Evolutionary conservation across 1,140 invertebrate species (phyloP).

Genomic region (Drosophila sulfurigaster): DNA sequence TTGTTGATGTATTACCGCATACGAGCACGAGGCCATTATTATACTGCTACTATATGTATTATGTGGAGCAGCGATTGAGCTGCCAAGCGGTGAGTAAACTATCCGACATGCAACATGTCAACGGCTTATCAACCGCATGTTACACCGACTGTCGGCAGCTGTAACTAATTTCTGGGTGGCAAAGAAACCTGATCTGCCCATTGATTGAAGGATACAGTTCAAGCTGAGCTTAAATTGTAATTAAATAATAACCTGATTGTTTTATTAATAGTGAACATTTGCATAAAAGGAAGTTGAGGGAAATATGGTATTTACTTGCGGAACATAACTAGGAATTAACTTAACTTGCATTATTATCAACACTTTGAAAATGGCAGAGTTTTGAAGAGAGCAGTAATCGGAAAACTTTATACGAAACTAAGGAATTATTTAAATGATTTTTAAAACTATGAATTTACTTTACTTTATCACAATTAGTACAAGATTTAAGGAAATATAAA

Average conservation of each 20-base stretch:
- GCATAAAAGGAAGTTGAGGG: not conserved
- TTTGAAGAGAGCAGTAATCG: too few relatives aligned
- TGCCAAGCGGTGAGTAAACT: conserved; percentile 35
- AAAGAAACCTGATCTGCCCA: conserved; percentile 10
- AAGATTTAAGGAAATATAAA: too few relatives aligned
- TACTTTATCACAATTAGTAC: too few relatives aligned
- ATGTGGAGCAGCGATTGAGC: conserved; percentile 55
- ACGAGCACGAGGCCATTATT: conserved; percentile 54
- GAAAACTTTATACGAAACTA: too few relatives aligned
- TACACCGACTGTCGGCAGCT: conserved; percentile 29
- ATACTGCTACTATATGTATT: conserved; percentile 53
- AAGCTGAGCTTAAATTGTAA: conserved; percentile 10
- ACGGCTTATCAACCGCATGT: conserved; percentile 64
- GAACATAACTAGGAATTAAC: too few relatives aligned
- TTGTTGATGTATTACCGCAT: conserved; percentile 65
- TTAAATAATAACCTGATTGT: conserved; percentile 14
- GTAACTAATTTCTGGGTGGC: conserved; percentile 48
- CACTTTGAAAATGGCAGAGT: too few relatives aligned
- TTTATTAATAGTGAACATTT: not conserved
- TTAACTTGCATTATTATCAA: too few relatives aligned
- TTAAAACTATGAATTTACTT: too few relatives aligned
- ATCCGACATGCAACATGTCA: conserved; percentile 70
- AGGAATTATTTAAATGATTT: too few relatives aligned
- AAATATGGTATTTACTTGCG: not conserved
- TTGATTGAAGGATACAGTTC: conserved; percentile 24